Conservation (phyloP, 35 echinoderm and acorn worm genomes). For the Ptychodera flava region DNA sequence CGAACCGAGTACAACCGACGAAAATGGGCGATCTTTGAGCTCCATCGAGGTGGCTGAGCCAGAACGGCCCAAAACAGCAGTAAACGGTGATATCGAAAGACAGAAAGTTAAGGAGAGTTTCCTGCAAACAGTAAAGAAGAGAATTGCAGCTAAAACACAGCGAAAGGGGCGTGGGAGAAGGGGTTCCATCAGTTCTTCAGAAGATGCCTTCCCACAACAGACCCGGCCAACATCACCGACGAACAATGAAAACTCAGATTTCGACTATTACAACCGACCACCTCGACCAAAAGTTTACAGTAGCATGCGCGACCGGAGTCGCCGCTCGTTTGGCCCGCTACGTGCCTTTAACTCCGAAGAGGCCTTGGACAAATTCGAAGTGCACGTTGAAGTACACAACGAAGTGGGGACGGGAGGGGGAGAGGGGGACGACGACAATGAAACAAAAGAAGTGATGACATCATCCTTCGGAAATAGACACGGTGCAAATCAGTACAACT, state of each 20-base stretch:
- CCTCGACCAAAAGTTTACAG: background rate
- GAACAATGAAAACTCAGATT: background rate
- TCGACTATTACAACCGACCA: background rate
- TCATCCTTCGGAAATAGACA: background rate
- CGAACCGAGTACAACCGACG: background rate
- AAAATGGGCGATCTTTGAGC: background rate
- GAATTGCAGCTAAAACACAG: background rate
- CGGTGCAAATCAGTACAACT: background rate
- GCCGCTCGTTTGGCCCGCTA: background rate
- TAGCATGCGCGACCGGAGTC: background rate
- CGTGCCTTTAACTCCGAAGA: background rate
- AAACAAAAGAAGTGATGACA: background rate
- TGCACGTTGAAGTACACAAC: background rate
- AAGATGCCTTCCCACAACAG: background rate
- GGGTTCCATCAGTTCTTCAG: background rate
- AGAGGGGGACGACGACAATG: too few species aligned
- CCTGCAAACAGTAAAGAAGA: background rate
- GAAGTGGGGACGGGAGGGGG: background rate
- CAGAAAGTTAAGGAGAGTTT: background rate
- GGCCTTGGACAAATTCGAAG: background rate
- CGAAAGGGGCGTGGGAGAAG: background rate
- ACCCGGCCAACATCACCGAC: background rate
- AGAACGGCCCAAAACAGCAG: background rate
- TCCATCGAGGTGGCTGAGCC: background rate
- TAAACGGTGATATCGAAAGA: background rate